These are phyloP conservation scores for Dynastes tityus DNA, from an alignment of 2,888 invertebrate species.

Conservation along the genomic window DNA sequence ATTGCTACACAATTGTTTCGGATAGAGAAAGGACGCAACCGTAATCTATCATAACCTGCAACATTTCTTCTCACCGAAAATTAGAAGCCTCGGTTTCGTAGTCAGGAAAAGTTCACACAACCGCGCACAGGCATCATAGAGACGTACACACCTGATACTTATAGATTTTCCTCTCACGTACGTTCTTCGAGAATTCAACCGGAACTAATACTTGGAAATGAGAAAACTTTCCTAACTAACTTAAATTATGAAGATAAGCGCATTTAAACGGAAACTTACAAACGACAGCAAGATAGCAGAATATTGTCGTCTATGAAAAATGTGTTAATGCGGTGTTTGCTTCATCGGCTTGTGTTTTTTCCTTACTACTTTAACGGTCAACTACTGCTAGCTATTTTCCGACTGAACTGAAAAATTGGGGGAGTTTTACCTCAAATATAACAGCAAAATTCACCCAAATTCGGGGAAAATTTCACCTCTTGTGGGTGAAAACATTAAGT, in stretches of 20 bases:
- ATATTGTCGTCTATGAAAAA: slow-evolving; percentile 2
- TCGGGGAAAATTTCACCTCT: no score
- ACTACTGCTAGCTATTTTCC: no score
- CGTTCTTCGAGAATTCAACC: slow-evolving; percentile 40
- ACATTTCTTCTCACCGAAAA: slow-evolving; percentile 38
- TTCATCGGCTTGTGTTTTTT: background rate
- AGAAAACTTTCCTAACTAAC: slow-evolving; percentile 51
- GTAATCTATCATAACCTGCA: slow-evolving; percentile 42
- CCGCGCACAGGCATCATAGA: background rate
- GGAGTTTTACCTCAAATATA: no score
- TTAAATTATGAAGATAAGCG: slow-evolving; percentile 47
- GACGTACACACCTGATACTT: slow-evolving; percentile 43
- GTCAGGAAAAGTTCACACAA: slow-evolving; percentile 1
- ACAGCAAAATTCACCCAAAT: no score
- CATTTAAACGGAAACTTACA: slow-evolving; percentile 22
- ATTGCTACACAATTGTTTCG: slow-evolving; percentile 25
- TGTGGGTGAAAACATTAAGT: no score
- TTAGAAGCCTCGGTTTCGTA: slow-evolving; percentile 26
- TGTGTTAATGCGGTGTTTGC: slow-evolving; percentile 25
- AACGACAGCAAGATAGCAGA: background rate
- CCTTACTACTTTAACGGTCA: background rate
- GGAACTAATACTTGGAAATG: slow-evolving; percentile 50
- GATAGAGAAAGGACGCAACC: slow-evolving; percentile 5
- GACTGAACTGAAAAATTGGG: no score
- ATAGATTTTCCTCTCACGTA: slow-evolving; percentile 51